Percentiles rank a stretch among this genome's conserved stretches.
phyloP scores from a whole-genome alignment of 2,797 vertebrate species.

The Propithecus deckenii region DNA sequence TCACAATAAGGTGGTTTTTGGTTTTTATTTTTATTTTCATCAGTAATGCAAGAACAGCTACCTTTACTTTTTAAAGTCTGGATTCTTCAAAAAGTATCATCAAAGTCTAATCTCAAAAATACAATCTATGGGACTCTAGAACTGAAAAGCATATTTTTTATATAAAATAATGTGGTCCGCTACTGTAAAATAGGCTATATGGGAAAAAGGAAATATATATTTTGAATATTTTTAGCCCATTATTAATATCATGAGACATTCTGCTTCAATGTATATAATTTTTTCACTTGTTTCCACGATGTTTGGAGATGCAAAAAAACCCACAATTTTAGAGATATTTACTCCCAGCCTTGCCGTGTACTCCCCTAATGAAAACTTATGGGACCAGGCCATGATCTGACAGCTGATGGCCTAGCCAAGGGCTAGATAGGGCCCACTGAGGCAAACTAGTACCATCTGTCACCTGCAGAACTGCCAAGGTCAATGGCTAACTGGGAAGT shows the following conservation, averaged over 20 bases:
- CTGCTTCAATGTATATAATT: background rate
- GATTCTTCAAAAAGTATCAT: background rate
- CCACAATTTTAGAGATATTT: background rate
- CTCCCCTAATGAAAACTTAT: background rate
- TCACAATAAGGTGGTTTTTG: background rate
- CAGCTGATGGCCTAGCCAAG: background rate
- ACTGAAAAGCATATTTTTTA: background rate
- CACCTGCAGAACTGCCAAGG: background rate
- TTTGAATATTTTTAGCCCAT: background rate
- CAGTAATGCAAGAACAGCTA: background rate
- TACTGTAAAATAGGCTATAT: background rate
- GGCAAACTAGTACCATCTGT: background rate
- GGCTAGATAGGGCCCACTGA: background rate
- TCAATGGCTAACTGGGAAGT: background rate
- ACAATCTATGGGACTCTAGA: background rate
- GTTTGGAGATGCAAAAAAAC: background rate
- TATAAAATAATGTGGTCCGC: background rate
- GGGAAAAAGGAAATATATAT: background rate
- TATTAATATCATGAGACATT: slow-evolving; percentile 7
- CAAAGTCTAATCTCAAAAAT: slow-evolving; percentile 10
- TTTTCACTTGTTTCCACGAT: slow-evolving; percentile 30
- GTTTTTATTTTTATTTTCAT: background rate
- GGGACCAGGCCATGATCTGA: background rate
- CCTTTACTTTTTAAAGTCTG: background rate
- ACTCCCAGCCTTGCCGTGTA: background rate